phyloP scores from a whole-genome alignment of 1,140 invertebrate genomes.

The Reticulitermes speratus region DNA sequence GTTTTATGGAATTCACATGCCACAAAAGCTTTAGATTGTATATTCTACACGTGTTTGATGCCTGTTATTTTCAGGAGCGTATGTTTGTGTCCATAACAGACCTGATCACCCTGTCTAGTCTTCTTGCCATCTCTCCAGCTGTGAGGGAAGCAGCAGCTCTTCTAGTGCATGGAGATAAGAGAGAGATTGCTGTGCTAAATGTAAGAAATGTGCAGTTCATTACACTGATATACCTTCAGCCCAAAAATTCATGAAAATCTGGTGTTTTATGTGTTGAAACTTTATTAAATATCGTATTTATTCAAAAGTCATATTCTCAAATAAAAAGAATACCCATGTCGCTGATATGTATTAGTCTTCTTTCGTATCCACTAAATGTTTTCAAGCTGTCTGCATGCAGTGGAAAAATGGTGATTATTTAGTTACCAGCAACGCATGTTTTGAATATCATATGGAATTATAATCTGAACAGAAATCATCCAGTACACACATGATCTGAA shows the following conservation, averaged over 20 bases:
- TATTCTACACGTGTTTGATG: constrained; percentile 21
- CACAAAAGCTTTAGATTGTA: no score
- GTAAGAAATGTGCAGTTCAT: constrained; percentile 29
- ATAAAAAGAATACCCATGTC: no score
- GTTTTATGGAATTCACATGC: no score
- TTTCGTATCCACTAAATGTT: no score
- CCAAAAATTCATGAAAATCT: background rate
- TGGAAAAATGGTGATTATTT: no score
- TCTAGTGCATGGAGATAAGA: constrained; percentile 61
- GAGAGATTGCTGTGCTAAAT: constrained; percentile 52
- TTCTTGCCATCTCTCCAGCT: constrained; percentile 74
- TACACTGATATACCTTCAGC: background rate
- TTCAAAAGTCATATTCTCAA: no score
- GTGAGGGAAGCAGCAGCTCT: constrained; percentile 68
- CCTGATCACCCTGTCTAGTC: constrained; percentile 80
- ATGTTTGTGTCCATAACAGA: constrained; percentile 82
- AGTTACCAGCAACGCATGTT: no score
- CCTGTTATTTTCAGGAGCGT: constrained; percentile 56
- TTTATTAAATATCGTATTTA: background rate
- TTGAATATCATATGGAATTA: no score
- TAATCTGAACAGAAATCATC: no score
- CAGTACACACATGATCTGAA: no score
- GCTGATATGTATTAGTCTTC: no score
- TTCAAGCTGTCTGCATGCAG: no score
- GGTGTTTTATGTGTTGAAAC: constrained; percentile 15